phyloP scores from a whole-genome alignment of 2,797 vertebrate genomes.

The Sebastes vulpes region DNA sequence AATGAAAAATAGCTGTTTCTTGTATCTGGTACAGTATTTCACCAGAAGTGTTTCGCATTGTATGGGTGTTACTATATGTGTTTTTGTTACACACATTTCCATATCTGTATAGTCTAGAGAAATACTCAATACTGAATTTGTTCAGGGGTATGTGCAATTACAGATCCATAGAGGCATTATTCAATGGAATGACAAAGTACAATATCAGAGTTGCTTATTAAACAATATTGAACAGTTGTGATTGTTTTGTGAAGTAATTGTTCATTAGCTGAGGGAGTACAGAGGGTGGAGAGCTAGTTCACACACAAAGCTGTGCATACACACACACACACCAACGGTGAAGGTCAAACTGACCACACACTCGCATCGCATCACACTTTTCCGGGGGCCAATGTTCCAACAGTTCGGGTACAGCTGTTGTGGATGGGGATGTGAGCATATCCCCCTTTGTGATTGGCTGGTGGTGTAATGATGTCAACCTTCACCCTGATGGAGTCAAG shows the following conservation, averaged over 20 bases:
- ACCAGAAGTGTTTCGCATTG: slow-evolving; percentile 59
- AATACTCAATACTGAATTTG: slow-evolving; percentile 57
- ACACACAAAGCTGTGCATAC: background rate
- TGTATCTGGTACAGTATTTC: slow-evolving; percentile 59
- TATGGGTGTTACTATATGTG: slow-evolving; percentile 62
- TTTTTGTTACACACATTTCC: slow-evolving; percentile 66
- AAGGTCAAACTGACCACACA: slow-evolving; percentile 55
- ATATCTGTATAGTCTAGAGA: slow-evolving; percentile 58
- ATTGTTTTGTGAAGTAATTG: slow-evolving; percentile 26
- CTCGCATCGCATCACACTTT: background rate
- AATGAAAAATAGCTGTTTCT: slow-evolving; percentile 49
- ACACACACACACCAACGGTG: background rate
- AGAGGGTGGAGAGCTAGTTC: background rate
- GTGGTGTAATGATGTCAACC: slow-evolving; percentile 17
- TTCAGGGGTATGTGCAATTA: slow-evolving; percentile 84
- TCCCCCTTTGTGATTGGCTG: slow-evolving; percentile 22
- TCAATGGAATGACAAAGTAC: slow-evolving; percentile 58
- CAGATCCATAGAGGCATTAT: slow-evolving; percentile 71
- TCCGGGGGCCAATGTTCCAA: slow-evolving; percentile 52
- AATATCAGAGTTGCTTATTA: slow-evolving; percentile 72
- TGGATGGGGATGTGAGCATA: background rate
- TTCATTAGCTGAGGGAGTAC: background rate
- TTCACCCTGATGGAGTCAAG: background rate
- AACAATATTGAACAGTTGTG: slow-evolving; percentile 58
- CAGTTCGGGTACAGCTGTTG: slow-evolving; percentile 26